These are phyloP conservation scores for Athrips mouffetella DNA, from an alignment of 2,888 invertebrate species.

Conservation along the genomic window DNA sequence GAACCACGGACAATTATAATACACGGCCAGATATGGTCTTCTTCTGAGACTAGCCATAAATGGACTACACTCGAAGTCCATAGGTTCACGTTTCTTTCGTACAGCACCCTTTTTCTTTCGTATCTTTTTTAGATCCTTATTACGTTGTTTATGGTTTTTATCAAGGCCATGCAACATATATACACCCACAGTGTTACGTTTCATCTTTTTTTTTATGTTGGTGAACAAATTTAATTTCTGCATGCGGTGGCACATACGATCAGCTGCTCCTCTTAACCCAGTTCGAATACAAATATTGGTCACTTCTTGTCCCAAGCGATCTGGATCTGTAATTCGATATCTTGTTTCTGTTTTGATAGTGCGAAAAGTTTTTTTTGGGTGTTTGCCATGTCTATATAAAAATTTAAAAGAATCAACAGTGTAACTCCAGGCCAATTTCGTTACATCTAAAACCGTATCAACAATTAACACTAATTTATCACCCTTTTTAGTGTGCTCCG, in stretches of 20 bases:
- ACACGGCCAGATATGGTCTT: conserved; percentile 38
- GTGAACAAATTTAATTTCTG: neutral
- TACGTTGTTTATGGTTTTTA: neutral
- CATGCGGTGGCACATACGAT: neutral
- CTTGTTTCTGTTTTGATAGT: neutral
- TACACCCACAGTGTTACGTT: neutral
- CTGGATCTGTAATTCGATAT: neutral
- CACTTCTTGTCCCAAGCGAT: neutral
- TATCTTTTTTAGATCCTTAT: neutral
- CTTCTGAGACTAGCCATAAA: conserved; percentile 44
- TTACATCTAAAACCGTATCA: neutral
- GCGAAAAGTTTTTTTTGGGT: neutral
- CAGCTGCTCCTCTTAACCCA: neutral
- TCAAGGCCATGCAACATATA: neutral
- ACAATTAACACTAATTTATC: neutral
- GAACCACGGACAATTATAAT: conserved; percentile 45
- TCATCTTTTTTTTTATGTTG: neutral
- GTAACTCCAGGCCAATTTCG: neutral
- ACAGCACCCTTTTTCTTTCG: neutral
- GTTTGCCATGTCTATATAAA: too few relatives aligned
- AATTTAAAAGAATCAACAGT: too few relatives aligned
- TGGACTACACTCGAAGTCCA: conserved; percentile 38
- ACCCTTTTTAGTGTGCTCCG: neutral
- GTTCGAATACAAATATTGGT: neutral
- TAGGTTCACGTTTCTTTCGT: conserved; percentile 15